Base-by-base conservation (phyloP, 2,797 vertebrate genomes). In the Eurystomus glaucurus region DNA sequence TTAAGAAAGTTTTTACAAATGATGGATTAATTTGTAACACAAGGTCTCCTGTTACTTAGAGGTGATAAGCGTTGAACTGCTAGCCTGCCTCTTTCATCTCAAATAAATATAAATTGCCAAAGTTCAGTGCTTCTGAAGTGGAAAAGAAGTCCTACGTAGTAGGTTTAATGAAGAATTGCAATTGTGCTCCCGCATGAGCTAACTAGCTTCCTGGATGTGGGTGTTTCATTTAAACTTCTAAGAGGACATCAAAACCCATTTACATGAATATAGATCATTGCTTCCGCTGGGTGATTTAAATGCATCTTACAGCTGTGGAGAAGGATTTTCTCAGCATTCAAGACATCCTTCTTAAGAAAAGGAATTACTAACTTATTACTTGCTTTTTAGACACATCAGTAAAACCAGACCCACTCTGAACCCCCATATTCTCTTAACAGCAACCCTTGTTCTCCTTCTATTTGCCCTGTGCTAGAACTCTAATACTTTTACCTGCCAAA, bases 161-260 rank as follows among this genome's bases (percentile, higher is more conserved):
- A 51, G 2, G 1, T 55, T 94, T 92, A 92, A 88, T 12, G 61
- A 94, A 95, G 85, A 93, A 93, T 62, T 94, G 79, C 88, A 92
- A 68, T 83, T 94, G 96, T 93, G 79, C 41, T 96, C 75, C 77
- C 33, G 31, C 85, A 72, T 80, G 91, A 96, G 93, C 78, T 93
- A 74, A 92, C 87, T 48, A 68, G 91, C 82, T 97, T 97, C 96
- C 97, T 95, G 93, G 79, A 81, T 68, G 94, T 93, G 97, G 95
- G 95, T 89, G 95, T 97, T 94, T 88, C 96, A 96, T 95, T 94
- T 87, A 85, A 97, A 91, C 94, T 92, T 96, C 88, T 92, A 88
- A 95, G 92, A 94, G 90, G 90, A 96, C 95, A 97, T 96, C 85
- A 96, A 96, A 97, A 97, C 90, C 92, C 78, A 95, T 97, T 97